phyloP scores from a whole-genome alignment of 2,113 vertebrate species.

The Percopsis transmontana region DNA sequence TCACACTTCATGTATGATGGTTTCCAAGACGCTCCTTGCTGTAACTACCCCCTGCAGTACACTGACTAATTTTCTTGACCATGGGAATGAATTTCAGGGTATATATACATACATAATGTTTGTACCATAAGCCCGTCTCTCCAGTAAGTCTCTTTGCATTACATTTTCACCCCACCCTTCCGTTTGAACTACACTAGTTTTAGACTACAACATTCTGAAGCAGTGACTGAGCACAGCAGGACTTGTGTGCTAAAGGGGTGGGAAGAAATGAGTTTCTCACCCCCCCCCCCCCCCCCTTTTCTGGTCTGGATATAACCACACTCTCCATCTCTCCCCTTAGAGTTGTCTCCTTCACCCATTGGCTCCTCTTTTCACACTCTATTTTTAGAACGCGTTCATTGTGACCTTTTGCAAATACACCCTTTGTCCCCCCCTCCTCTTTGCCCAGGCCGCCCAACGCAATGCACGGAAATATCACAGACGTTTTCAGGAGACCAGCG shows the following conservation, averaged over 20 bases:
- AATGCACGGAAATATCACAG: background rate
- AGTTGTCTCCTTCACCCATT: constrained; percentile 19
- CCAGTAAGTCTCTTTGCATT: constrained; percentile 9
- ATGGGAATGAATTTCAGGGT: constrained; percentile 15
- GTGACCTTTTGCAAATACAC: constrained; percentile 21
- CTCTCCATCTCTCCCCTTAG: background rate
- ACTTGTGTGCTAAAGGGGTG: constrained; percentile 5
- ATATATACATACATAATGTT: background rate
- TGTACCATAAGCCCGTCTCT: background rate
- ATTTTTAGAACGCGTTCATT: constrained; percentile 36
- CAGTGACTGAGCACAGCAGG: background rate
- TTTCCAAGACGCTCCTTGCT: constrained; percentile 20
- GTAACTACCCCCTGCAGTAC: constrained; percentile 13
- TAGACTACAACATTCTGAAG: too few relatives aligned
- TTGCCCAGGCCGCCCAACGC: background rate
- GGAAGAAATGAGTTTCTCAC: constrained; percentile 12
- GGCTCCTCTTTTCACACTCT: constrained; percentile 14
- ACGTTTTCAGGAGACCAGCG: constrained; percentile 14
- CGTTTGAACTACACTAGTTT: background rate
- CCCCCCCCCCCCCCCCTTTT: too few relatives aligned
- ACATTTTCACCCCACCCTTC: background rate
- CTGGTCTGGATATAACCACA: background rate
- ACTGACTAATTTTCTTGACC: constrained; percentile 13
- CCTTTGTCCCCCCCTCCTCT: background rate
- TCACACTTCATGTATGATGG: constrained; percentile 18